Base-by-base conservation (phyloP, 2,888 invertebrate genomes). In the Brenthis hecate region DNA sequence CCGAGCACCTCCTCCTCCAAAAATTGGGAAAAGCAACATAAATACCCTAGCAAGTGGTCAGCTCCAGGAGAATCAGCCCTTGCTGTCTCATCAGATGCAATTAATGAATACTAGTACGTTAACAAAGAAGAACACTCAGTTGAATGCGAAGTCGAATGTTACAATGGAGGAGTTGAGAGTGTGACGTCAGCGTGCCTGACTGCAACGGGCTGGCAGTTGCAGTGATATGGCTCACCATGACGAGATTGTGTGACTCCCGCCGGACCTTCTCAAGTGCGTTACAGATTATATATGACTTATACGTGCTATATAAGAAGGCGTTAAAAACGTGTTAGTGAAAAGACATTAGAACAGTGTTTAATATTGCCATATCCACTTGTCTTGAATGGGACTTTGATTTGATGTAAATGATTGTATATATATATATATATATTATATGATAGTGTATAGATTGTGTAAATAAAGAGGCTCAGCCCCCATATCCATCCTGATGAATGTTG, bases 81-180 rank as follows among this genome's bases (percentile, higher is more conserved):
- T 96, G 82, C 87, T 96, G 66, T 95, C 96, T 68, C 96, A 96
- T 86, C 96, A 96, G 74, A 94, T 96, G 89, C 96, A 96, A 80
- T 94, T 97, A 92, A 95, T 96, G 72, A 96, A 96, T 76, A 96
- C 96, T 57, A 96, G 94, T 66, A 96, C 96, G 1, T 81, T 96
- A 71, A 96, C 96, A 60, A 97, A 96, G 88, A 96, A 96, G 86
- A 96, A 96, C 80, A 94, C 94, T 23, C 94, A 94, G 76, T 76
- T 94, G 86, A 95, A 94, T 89, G 94, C 94, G 32, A 94, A 94
- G 78, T 93, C 93, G 66, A 91, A 91, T 64, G 87, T 93, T 73
- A 93, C 95, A 76, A 96, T 97, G 96, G 97, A 97, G 91, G 97
- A 97, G 88, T 82, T 97, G 90, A 91, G 97, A 71, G 97, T 97